These are phyloP conservation scores for Noctua comes DNA, from an alignment of 2,888 invertebrate genomes.

Conservation along the genomic window DNA sequence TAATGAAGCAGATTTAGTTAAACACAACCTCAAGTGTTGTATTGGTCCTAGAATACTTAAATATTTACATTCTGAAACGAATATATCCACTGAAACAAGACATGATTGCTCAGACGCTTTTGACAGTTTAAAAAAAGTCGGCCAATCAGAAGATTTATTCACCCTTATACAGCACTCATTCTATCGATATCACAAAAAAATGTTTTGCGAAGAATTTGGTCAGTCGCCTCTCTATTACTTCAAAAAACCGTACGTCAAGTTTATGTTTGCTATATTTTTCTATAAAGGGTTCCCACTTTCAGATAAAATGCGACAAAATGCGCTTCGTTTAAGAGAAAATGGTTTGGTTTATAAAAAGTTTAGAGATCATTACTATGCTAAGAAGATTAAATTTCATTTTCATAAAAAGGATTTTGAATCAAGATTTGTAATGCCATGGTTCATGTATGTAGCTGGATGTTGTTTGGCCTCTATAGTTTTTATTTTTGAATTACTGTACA, in stretches of 20 bases:
- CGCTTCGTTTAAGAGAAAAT: slow-evolving; percentile 51
- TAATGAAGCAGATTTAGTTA: slow-evolving; percentile 48
- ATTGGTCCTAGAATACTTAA: neutral
- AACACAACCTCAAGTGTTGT: slow-evolving; percentile 44
- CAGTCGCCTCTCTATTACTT: slow-evolving; percentile 36
- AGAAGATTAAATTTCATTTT: slow-evolving; percentile 35
- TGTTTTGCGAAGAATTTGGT: slow-evolving; percentile 44
- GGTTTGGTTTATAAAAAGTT: slow-evolving; percentile 51
- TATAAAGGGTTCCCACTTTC: slow-evolving; percentile 62
- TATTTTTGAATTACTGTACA: slow-evolving; percentile 45
- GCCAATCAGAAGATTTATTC: slow-evolving; percentile 20
- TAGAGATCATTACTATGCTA: slow-evolving; percentile 29
- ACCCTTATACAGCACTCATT: neutral
- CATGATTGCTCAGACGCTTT: slow-evolving; percentile 1
- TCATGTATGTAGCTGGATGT: slow-evolving; percentile 40
- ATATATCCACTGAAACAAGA: slow-evolving; percentile 55
- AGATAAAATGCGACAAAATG: slow-evolving; percentile 35
- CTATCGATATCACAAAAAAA: slow-evolving; percentile 28
- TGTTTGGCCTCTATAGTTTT: slow-evolving; percentile 28
- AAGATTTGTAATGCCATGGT: slow-evolving; percentile 54
- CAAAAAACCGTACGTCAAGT: slow-evolving; percentile 30
- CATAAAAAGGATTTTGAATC: slow-evolving; percentile 16
- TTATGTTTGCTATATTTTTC: slow-evolving; percentile 47
- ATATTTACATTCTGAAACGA: slow-evolving; percentile 39
- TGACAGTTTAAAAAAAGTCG: slow-evolving; percentile 35